Evolutionary conservation across 1,140 invertebrate genomes (phyloP).

Genomic region (Dermatophagoides farinae): DNA sequence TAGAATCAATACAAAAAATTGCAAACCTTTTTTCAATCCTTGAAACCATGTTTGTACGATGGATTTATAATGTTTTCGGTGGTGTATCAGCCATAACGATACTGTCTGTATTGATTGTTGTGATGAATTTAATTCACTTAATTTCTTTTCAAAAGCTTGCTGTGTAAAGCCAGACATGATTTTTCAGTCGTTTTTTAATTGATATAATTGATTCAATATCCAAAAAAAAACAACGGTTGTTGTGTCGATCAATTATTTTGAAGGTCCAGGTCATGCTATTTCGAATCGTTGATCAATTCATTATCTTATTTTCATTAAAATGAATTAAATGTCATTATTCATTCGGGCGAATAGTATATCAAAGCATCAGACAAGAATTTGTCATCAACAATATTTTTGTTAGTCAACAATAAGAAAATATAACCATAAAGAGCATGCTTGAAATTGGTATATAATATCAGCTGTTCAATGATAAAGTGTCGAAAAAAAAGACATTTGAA

Average conservation of each 20-base stretch:
- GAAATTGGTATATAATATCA: too few relatives aligned
- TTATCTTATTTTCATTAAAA: too few relatives aligned
- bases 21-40: conserved; percentile 19
- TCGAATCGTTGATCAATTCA: too few relatives aligned
- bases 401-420: background rate
- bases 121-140: conserved; percentile 70
- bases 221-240: background rate
- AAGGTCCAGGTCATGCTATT: too few relatives aligned
- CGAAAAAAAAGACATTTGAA: background rate
- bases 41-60: conserved; percentile 78
- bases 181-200: background rate
- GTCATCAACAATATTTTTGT: too few relatives aligned
- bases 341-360: too few relatives aligned
- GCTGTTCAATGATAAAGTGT: too few relatives aligned
- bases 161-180: conserved; percentile 14
- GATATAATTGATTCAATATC: background rate
- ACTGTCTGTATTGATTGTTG: conserved; percentile 92
- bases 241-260: too few relatives aligned
- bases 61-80: conserved; percentile 64
- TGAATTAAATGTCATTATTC: too few relatives aligned
- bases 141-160: conserved; percentile 47
- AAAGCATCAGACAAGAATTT: too few relatives aligned
- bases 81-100: conserved; percentile 89
- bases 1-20: background rate
- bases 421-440: background rate